Evolutionary conservation across 2,888 invertebrate species (phyloP).

Genomic region (Synanthedon myopaeformis): DNA sequence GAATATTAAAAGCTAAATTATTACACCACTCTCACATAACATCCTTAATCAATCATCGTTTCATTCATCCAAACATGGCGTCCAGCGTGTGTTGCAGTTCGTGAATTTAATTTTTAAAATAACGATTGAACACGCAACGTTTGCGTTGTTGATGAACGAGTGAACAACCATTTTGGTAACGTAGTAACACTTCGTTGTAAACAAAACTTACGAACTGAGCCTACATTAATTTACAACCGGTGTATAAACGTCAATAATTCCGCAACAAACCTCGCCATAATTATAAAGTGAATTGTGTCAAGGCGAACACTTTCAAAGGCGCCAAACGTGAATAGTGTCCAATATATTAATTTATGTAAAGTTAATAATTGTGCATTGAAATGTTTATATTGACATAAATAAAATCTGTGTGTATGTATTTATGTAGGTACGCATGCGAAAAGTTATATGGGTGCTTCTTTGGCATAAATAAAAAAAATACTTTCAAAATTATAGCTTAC

Average conservation of each 20-base stretch:
- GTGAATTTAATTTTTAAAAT: neutral
- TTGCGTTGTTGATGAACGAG: slow-evolving; percentile 5
- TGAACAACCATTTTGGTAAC: slow-evolving; percentile 7
- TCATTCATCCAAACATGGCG: neutral
- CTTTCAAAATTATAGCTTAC: too few species aligned
- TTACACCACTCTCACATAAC: slow-evolving; percentile 14
- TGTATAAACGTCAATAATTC: slow-evolving; percentile 23
- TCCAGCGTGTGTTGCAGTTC: neutral
- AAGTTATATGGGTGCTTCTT: too few species aligned
- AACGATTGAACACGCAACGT: slow-evolving; percentile 1
- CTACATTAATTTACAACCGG: slow-evolving; percentile 22
- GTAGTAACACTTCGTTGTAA: slow-evolving; percentile 1
- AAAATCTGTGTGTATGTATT: too few species aligned
- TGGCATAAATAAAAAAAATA: too few species aligned
- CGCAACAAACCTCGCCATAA: slow-evolving; percentile 20
- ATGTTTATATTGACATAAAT: too few species aligned
- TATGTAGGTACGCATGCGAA: too few species aligned
- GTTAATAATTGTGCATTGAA: too few species aligned
- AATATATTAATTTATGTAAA: too few species aligned
- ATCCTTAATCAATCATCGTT: slow-evolving; percentile 1
- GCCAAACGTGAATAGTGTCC: slow-evolving; percentile 1
- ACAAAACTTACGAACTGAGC: slow-evolving; percentile 18
- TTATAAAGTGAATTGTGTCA: slow-evolving; percentile 33
- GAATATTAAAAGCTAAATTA: slow-evolving; percentile 43
- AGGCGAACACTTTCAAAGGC: slow-evolving; percentile 36